phyloP scores from a whole-genome alignment of 2,888 invertebrate genomes.

The Cosmopolites sordidus region DNA sequence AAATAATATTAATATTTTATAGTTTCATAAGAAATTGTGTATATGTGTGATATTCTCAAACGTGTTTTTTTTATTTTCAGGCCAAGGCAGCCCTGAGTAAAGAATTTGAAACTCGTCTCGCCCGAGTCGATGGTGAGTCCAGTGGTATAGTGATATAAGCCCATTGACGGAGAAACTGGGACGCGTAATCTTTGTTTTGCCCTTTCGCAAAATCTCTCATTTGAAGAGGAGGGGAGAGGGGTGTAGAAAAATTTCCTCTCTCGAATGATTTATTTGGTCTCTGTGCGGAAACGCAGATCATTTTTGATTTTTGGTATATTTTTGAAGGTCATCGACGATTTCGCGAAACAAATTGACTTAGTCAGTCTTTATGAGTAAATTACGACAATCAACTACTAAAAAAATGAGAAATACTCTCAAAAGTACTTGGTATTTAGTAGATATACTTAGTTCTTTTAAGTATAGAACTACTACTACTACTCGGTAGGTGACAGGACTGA shows the following conservation, averaged over 20 bases:
- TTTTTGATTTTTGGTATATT: too few relatives aligned
- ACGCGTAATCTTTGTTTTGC: slow-evolving; percentile 1
- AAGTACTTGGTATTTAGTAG: slow-evolving; percentile 18
- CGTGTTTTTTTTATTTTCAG: slow-evolving; percentile 36
- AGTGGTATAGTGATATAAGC: slow-evolving; percentile 23
- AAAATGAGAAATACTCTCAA: slow-evolving; percentile 16
- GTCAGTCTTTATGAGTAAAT: slow-evolving; percentile 8
- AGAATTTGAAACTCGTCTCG: slow-evolving; percentile 47
- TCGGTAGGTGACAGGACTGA: neutral
- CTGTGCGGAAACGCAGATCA: too few relatives aligned
- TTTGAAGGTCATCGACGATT: too few relatives aligned
- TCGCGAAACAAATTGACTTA: neutral
- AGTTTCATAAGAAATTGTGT: too few relatives aligned
- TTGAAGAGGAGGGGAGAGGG: too few relatives aligned
- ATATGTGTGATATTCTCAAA: too few relatives aligned
- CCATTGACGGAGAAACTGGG: neutral
- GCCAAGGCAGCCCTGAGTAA: slow-evolving; percentile 44
- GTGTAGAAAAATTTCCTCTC: too few relatives aligned
- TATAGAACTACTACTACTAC: slow-evolving; percentile 9
- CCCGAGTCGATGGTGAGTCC: slow-evolving; percentile 44
- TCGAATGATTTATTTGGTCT: too few relatives aligned
- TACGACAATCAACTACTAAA: slow-evolving; percentile 24
- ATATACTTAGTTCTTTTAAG: slow-evolving; percentile 15
- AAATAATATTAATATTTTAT: too few relatives aligned
- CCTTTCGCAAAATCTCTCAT: neutral